phyloP scores from a whole-genome alignment of 2,888 invertebrate genomes.

The Platycheirus albimanus region DNA sequence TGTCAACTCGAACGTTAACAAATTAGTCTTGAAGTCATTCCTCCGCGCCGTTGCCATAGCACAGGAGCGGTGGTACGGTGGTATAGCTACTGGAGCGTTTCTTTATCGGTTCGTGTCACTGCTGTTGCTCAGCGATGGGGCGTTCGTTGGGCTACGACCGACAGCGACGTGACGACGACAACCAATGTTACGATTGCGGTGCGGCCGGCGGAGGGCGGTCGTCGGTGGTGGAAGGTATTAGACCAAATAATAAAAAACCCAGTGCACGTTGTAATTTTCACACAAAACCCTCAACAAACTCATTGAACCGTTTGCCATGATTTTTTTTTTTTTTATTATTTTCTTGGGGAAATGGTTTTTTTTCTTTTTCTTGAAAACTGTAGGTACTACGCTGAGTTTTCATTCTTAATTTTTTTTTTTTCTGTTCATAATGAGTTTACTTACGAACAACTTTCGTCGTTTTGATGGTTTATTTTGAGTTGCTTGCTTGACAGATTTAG shows the following conservation, averaged over 20 bases:
- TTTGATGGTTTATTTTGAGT: conserved; percentile 28
- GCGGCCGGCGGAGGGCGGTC: too few species aligned
- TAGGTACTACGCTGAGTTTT: conserved; percentile 3
- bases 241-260: conserved; percentile 51
- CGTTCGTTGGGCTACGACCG: conserved; percentile 27
- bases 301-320: conserved; percentile 48
- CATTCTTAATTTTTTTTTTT: not conserved
- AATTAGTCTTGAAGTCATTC: conserved; percentile 51
- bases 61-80: not conserved
- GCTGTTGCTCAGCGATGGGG: conserved; percentile 14
- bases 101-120: conserved; percentile 30
- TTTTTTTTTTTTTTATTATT: conserved; percentile 9
- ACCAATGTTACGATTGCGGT: too few species aligned
- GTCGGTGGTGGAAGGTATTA: conserved; percentile 37
- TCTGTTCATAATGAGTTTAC: conserved; percentile 21
- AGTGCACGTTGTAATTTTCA: conserved; percentile 56
- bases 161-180: too few species aligned
- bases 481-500: conserved; percentile 40
- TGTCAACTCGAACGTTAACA: conserved; percentile 53
- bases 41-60: conserved; percentile 4
- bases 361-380: conserved; percentile 3
- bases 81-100: conserved; percentile 27
- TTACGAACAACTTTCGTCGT: conserved; percentile 11
- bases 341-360: not conserved
- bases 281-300: conserved; percentile 47